Evolutionary conservation across 2,888 invertebrate genomes (phyloP).

Genomic region (Drosophila algonquin): DNA sequence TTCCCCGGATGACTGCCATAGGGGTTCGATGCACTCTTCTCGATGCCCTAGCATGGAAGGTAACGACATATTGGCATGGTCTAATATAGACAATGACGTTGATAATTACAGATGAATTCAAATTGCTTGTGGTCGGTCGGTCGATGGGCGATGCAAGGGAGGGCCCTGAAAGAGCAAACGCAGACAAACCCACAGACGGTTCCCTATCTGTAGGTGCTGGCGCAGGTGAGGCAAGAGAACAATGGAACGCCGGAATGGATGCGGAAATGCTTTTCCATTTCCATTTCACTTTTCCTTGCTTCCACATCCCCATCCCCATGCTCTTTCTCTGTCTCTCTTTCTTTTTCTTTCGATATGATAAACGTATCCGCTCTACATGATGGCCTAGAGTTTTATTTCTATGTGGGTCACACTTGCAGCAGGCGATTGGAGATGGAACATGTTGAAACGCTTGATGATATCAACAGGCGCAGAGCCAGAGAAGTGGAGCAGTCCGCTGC

Average conservation of each 20-base stretch:
- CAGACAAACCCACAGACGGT: constrained; percentile 1
- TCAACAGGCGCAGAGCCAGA: constrained; percentile 17
- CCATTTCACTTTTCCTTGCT: constrained; percentile 63
- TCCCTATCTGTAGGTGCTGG: constrained; percentile 32
- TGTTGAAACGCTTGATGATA: constrained; percentile 8
- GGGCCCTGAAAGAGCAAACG: neutral
- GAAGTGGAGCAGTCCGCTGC: neutral
- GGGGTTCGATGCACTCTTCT: constrained; percentile 23
- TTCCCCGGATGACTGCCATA: constrained; percentile 32
- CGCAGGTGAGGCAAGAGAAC: constrained; percentile 21
- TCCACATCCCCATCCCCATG: neutral
- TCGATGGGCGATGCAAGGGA: neutral
- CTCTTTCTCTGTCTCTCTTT: constrained; percentile 13
- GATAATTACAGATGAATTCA: constrained; percentile 60
- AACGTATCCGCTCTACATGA: constrained; percentile 71
- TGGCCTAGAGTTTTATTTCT: constrained; percentile 61
- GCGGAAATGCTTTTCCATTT: constrained; percentile 62
- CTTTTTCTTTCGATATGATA: constrained; percentile 49
- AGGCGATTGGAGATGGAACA: constrained; percentile 3
- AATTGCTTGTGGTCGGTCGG: constrained; percentile 37
- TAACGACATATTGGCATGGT: constrained; percentile 46
- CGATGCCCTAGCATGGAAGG: neutral
- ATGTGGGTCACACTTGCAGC: constrained; percentile 67
- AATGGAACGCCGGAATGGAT: constrained; percentile 48
- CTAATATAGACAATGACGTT: constrained; percentile 43